phyloP scores from a whole-genome alignment of 1,140 invertebrate species.

The Hestina assimilis region DNA sequence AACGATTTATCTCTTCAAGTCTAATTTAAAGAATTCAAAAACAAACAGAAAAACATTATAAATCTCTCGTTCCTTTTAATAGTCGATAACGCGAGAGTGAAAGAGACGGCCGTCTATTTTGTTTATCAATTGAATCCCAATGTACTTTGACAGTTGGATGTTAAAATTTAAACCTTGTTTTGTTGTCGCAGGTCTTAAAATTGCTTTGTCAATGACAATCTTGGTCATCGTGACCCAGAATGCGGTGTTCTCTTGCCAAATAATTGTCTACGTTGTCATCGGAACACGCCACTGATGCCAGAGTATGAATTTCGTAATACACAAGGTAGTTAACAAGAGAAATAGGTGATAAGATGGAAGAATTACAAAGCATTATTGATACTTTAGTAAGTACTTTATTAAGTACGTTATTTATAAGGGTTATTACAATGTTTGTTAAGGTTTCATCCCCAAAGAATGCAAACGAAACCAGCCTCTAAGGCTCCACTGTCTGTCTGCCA shows the following conservation, averaged over 20 bases:
- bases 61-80: constrained; percentile 7
- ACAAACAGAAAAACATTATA: background rate
- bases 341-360: background rate
- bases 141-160: constrained; percentile 8
- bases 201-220: constrained; percentile 25
- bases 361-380: background rate
- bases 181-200: constrained; percentile 31
- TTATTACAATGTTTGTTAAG: too few relatives aligned
- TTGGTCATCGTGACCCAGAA: constrained; percentile 66
- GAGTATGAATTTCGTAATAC: constrained; percentile 61
- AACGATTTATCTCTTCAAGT: background rate
- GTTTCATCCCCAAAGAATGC: too few relatives aligned
- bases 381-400: too few relatives aligned
- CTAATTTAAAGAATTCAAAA: background rate
- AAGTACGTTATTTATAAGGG: too few relatives aligned
- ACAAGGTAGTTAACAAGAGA: constrained; percentile 15
- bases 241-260: constrained; percentile 60
- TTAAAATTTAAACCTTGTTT: constrained; percentile 40
- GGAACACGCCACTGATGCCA: constrained; percentile 49
- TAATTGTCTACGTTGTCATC: constrained; percentile 70
- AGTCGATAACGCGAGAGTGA: background rate
- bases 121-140: constrained; percentile 28
- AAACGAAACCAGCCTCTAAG: too few relatives aligned
- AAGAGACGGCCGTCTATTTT: constrained; percentile 19
- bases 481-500: too few relatives aligned